These are phyloP conservation scores for Morone chrysops DNA, from an alignment of 2,113 vertebrate species.

Conservation along the genomic window DNA sequence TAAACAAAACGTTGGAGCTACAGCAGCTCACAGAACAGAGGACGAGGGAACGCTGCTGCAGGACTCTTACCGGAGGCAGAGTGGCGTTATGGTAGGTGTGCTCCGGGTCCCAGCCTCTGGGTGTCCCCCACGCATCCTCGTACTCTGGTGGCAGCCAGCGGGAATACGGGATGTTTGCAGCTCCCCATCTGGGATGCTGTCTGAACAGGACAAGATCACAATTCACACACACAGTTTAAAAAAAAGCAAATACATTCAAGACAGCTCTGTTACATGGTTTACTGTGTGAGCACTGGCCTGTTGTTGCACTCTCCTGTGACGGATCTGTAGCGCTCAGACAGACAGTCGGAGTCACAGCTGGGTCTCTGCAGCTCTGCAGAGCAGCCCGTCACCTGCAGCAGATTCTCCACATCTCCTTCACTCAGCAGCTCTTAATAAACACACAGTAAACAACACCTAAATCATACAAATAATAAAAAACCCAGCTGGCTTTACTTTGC, in stretches of 20 bases:
- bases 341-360: slow-evolving; percentile 78
- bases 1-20: not conserved
- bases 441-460: not conserved
- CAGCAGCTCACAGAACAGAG: not conserved
- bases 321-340: slow-evolving; percentile 84
- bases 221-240: not conserved
- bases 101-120: slow-evolving; percentile 82
- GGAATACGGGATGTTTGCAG: slow-evolving; percentile 83
- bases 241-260: too few species aligned
- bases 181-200: slow-evolving; percentile 81
- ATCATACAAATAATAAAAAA: not conserved
- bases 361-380: slow-evolving; percentile 74
- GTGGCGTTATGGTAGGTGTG: slow-evolving; percentile 80
- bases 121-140: slow-evolving; percentile 79
- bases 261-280: not conserved
- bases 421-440: slow-evolving; percentile 79
- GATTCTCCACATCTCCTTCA: slow-evolving; percentile 72
- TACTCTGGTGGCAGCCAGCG: slow-evolving; percentile 86
- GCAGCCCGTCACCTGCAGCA: slow-evolving; percentile 83
- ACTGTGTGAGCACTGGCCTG: slow-evolving; percentile 67
- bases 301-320: slow-evolving; percentile 87
- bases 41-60: not conserved
- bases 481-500: not conserved
- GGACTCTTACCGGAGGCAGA: slow-evolving; percentile 81
- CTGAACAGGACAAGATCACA: slow-evolving; percentile 52